phyloP scores from a whole-genome alignment of 2,888 invertebrate species.

The Helleia helle region DNA sequence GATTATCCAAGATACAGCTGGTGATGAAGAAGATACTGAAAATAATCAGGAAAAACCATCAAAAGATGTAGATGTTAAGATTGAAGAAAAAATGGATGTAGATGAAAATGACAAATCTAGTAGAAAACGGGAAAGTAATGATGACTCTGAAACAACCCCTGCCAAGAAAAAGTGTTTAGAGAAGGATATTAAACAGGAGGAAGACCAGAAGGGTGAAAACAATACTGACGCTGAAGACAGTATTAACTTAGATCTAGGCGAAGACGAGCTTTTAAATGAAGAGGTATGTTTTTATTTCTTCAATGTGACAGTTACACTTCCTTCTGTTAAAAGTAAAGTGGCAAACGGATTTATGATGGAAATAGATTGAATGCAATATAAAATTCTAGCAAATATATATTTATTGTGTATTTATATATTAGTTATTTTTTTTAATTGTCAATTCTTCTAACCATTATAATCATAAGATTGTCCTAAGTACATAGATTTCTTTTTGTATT shows the following conservation, averaged over 20 bases:
- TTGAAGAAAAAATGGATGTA: conserved; percentile 42
- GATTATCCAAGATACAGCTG: conserved; percentile 62
- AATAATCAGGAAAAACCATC: conserved; percentile 16
- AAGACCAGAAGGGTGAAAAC: conserved; percentile 62
- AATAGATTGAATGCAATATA: conserved; percentile 39
- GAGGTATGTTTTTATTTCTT: conserved; percentile 78
- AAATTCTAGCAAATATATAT: conserved; percentile 23
- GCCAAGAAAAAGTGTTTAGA: conserved; percentile 55
- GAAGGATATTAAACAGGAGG: conserved; percentile 42
- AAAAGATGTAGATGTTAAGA: conserved; percentile 23
- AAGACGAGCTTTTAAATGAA: conserved; percentile 86
- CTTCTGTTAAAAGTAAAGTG: conserved; percentile 33
- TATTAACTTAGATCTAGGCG: conserved; percentile 85
- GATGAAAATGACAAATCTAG: conserved; percentile 40
- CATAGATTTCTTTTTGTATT: conserved; percentile 28
- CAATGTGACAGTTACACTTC: conserved; percentile 52
- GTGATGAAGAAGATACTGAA: conserved; percentile 52
- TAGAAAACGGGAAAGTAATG: conserved; percentile 53
- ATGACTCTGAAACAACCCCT: conserved; percentile 44
- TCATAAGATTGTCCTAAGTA: conserved; percentile 9
- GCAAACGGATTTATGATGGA: conserved; percentile 56
- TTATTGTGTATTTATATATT: conserved; percentile 21
- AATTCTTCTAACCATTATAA: conserved; percentile 29
- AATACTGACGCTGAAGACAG: conserved; percentile 85
- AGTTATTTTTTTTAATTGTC: conserved; percentile 37